phyloP scores from a whole-genome alignment of 2,113 vertebrate genomes.

The Prinia subflava region DNA sequence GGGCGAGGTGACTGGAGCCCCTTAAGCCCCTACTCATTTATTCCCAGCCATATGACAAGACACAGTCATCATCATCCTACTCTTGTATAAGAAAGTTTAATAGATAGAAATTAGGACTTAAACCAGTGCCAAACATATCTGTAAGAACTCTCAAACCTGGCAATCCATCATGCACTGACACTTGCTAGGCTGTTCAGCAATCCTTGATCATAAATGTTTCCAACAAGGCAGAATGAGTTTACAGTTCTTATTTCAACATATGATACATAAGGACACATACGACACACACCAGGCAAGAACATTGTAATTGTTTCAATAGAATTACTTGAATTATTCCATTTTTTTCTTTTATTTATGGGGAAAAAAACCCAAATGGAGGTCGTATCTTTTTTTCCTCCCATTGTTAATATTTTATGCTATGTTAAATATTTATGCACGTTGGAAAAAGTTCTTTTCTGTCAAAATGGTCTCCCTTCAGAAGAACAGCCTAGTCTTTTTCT shows the following conservation, averaged over 20 bases:
- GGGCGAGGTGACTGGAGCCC: background rate
- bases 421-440: constrained; percentile 1
- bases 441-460: background rate
- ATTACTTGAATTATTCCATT: background rate
- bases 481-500: background rate
- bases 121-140: background rate
- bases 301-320: background rate
- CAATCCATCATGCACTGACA: background rate
- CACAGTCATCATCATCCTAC: background rate
- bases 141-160: background rate
- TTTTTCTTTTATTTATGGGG: background rate
- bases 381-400: background rate
- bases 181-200: background rate
- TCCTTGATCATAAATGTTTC: background rate
- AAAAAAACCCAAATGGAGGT: background rate
- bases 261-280: accelerated
- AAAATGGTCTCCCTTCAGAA: background rate
- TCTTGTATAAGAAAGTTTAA: background rate
- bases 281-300: background rate
- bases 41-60: background rate
- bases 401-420: background rate
- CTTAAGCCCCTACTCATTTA: background rate
- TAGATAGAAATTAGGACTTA: background rate
- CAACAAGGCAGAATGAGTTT: background rate
- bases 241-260: background rate